Conservation (phyloP, 2,113 vertebrate genomes). For the Menura novaehollandiae region DNA sequence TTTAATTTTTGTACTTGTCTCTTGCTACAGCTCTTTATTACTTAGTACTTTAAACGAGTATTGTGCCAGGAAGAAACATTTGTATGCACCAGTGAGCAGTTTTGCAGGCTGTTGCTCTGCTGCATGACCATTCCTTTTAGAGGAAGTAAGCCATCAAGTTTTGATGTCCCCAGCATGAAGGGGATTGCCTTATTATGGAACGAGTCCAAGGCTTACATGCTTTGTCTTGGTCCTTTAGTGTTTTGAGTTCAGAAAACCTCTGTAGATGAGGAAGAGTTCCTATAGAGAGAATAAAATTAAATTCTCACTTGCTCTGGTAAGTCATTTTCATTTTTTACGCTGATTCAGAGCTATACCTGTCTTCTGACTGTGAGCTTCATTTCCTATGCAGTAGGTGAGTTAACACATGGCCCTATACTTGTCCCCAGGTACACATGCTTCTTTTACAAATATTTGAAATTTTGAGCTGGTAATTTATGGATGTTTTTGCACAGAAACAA, state of each 20-base stretch:
- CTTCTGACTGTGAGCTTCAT: neutral
- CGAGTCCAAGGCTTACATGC: neutral
- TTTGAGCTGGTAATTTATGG: neutral
- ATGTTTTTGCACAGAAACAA: neutral
- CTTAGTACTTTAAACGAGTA: neutral
- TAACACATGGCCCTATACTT: neutral
- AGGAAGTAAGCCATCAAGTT: neutral
- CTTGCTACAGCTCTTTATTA: neutral
- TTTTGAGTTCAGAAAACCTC: neutral
- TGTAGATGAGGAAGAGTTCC: neutral
- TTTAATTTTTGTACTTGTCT: neutral
- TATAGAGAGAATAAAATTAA: neutral
- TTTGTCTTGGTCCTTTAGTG: neutral
- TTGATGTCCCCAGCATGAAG: neutral
- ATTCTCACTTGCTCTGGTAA: neutral
- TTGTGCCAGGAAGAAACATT: slow-evolving; percentile 5
- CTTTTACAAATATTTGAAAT: neutral
- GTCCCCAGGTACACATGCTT: neutral
- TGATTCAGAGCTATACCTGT: neutral
- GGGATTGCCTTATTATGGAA: neutral
- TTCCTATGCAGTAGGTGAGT: neutral
- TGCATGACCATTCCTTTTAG: neutral
- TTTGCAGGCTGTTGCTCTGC: slow-evolving; percentile 25
- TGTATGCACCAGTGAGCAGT: slow-evolving; percentile 22
- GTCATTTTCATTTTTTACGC: accelerated